Base-by-base conservation (phyloP, 1,140 invertebrate genomes). In the Cydia strobilella region DNA sequence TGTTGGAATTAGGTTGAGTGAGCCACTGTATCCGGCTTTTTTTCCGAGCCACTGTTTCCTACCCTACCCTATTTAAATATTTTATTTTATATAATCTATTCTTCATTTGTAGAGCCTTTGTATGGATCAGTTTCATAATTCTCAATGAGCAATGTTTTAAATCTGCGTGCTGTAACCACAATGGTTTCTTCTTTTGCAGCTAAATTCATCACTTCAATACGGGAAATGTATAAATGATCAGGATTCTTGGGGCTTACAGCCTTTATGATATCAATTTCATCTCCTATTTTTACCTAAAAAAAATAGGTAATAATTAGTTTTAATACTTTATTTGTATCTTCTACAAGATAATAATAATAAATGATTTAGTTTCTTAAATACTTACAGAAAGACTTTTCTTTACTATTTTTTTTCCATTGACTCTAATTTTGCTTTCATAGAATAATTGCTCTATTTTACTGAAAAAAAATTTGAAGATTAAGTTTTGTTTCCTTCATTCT, bases 261-360 rank as follows among this genome's bases (percentile, higher is more conserved):
- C 84, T 94, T 94, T 74, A 96, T 92, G 0, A 95, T 75, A 90
- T 96, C 96, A 75, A 96, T 89, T 93, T 96, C 95, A 92, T 96
- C 95, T 20, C 94, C 94, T 79, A 93, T 62, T 39, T 85, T 78
- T 2, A 94, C 82, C 94, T 95, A 78, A 72, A 84, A 85, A 85
- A 74, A 73, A 77, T 54, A 65, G 51, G 76, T 62, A 65, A 74
- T 77, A 73, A 74, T 59, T 73, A 51, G 74, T 54, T 59, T 66
- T 42, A 31, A 75, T 62, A 62, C 2, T 23, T 42, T 45, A 5
- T 0, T 74, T 59, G 42, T 45, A 15, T 15, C 12, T 45, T 4
- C 12, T 45, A 15, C 13, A 12, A 13, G 42, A 45, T 45, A 45
- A 45, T 45, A 45, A 71, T 73, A 69, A 54, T 72, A 51, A 65